These are phyloP conservation scores for Asarcornis scutulata DNA, from an alignment of 2,113 vertebrate genomes.

Conservation along the genomic window DNA sequence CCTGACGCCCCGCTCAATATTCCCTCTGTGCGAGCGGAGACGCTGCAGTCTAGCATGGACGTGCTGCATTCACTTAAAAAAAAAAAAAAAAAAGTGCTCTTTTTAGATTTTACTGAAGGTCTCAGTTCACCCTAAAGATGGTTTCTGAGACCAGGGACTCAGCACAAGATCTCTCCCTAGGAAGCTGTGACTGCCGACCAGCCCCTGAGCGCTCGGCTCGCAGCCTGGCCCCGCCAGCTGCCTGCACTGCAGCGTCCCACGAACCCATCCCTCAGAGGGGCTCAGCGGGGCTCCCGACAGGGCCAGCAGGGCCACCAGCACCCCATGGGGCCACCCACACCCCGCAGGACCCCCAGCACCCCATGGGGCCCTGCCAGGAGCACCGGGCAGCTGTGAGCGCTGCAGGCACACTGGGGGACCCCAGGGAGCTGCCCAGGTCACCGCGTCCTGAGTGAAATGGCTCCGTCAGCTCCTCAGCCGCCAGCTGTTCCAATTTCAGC, in stretches of 20 bases:
- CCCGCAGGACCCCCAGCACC: too few species aligned
- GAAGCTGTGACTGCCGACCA: background rate
- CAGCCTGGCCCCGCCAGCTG: background rate
- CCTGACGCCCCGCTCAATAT: background rate
- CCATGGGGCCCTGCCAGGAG: too few species aligned
- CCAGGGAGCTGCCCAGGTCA: too few species aligned
- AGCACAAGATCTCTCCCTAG: background rate
- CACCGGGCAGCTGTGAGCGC: too few species aligned
- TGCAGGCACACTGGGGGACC: too few species aligned
- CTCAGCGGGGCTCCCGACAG: too few species aligned
- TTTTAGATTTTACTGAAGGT: background rate
- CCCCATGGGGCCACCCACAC: too few species aligned
- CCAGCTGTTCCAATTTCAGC: background rate
- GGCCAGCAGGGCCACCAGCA: too few species aligned
- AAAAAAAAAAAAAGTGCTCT: background rate
- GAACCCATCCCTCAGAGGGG: too few species aligned
- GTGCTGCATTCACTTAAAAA: fast-evolving
- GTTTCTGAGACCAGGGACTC: background rate
- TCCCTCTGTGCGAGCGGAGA: background rate
- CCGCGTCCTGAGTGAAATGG: fast-evolving
- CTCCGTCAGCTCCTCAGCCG: background rate
- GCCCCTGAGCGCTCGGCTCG: background rate
- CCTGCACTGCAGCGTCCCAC: too few species aligned
- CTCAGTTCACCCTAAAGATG: background rate
- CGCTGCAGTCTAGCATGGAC: background rate